phyloP scores from a whole-genome alignment of 2,888 invertebrate species.

The Hypomecis punctinalis region DNA sequence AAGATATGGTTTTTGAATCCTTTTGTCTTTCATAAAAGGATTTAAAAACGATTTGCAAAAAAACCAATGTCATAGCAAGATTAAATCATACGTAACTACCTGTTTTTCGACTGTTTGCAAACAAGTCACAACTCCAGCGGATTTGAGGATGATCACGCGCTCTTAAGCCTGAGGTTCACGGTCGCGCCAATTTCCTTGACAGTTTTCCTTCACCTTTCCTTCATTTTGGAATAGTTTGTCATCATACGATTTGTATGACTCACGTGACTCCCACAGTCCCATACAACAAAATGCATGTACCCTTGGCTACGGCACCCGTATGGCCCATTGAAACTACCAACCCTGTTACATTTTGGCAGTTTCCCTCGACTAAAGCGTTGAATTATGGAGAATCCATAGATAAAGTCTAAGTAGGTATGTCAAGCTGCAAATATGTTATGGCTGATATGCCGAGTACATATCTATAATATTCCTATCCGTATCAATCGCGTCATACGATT shows the following conservation, averaged over 20 bases:
- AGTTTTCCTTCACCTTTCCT: neutral
- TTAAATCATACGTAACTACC: neutral
- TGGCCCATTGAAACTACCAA: slow-evolving; percentile 7
- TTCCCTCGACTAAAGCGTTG: slow-evolving; percentile 23
- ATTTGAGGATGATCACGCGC: neutral
- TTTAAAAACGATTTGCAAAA: too few species aligned
- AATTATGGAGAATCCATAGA: slow-evolving; percentile 30
- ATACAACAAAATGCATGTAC: neutral
- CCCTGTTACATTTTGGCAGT: slow-evolving; percentile 24
- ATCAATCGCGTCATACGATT: too few species aligned
- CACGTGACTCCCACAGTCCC: neutral
- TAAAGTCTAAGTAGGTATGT: too few species aligned
- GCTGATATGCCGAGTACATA: too few species aligned
- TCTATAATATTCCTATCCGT: too few species aligned
- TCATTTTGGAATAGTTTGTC: too few species aligned
- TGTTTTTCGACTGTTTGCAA: neutral
- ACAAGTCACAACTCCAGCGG: neutral
- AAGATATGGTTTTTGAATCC: too few species aligned
- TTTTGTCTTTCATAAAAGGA: too few species aligned
- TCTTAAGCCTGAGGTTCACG: neutral
- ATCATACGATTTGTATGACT: neutral
- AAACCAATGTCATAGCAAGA: neutral
- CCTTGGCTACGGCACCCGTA: slow-evolving; percentile 6
- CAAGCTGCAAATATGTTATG: too few species aligned
- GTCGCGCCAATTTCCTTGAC: neutral